These are phyloP conservation scores for Phylloscopus trochilus DNA, from an alignment of 2,113 vertebrate species.

Conservation along the genomic window DNA sequence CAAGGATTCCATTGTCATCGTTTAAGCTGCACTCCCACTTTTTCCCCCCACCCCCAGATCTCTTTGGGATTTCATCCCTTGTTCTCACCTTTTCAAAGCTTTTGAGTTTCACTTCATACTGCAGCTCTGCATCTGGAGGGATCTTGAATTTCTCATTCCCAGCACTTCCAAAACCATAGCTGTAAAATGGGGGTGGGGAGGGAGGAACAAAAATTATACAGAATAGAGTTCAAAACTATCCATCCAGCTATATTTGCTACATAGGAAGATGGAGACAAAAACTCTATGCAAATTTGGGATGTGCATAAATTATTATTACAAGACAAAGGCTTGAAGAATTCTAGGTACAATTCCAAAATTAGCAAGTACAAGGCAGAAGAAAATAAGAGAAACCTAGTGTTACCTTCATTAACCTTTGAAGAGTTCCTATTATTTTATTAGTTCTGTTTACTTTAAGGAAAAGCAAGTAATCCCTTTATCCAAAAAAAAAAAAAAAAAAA, in stretches of 20 bases:
- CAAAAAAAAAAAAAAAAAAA: not conserved
- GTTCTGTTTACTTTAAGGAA: not conserved
- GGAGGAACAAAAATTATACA: not conserved
- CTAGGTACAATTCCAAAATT: not conserved
- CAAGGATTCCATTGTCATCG: not conserved
- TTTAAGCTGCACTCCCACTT: not conserved
- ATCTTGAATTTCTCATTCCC: conserved; percentile 87
- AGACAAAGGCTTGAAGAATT: not conserved
- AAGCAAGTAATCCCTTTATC: not conserved
- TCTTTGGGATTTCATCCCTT: not conserved
- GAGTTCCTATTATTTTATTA: not conserved
- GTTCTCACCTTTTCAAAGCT: conserved; percentile 90
- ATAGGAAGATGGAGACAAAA: not conserved
- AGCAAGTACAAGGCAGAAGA: not conserved
- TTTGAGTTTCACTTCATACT: conserved; percentile 88
- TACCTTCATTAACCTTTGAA: not conserved
- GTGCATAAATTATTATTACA: not conserved
- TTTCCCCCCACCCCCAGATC: too few relatives aligned
- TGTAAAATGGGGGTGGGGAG: conserved; percentile 2
- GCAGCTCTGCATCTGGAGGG: conserved; percentile 82
- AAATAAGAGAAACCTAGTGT: not conserved
- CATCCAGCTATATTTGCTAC: not conserved
- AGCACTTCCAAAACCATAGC: conserved; percentile 86
- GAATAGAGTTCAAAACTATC: not conserved
- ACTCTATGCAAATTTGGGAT: not conserved